Evolutionary conservation across 2,113 vertebrate species (phyloP), one percentile per base, ranked within the genome.

Genomic region (Cranoglanis bouderius): DNA sequence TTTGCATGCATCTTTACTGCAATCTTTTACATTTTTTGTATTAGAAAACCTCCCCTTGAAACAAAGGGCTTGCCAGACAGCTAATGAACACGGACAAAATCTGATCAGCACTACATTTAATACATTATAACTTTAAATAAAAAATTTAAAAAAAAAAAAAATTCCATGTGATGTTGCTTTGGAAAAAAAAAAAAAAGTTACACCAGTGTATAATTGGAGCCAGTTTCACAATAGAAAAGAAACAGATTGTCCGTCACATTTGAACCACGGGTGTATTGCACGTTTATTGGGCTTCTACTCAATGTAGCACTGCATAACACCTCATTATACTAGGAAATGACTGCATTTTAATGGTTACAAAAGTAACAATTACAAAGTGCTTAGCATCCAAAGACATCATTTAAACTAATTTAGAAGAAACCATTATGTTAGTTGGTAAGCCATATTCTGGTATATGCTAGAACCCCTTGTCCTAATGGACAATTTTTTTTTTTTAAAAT

Each of bases 211-310:
- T 88, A 29, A 53, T 5, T 63, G n/a, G 16, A 61, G 38, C 63
- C 18, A 65, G 32, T 49, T n/a, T 84, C 6, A 51, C 16, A 21
- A 77, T 75, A 81, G 3, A 84, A 32, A 87, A 63, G 61, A 55
- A 19, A 49, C 12, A 46, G 6, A 57, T 32, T 32, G 38, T 63
- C 26, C 12, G 49, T 46, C 57, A 57, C 18, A 84, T 14, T 84
- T 75, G 1, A 6, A 19, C 12, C n/a, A 19, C 51, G 57, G 2
- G 9, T 80, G 24, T 21, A 61, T 59, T 83, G 43, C 26, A 86
- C 67, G 61, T 67, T 86, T 70, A 81, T 84, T 89, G 59, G 57
- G 72, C 43, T 26, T 81, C 14, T n/a, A 35, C 29, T 53, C 9
- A 51, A 1, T 24, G 24, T 61, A 84, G 29, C 29, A 51, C 51